Evolutionary conservation across 2,113 vertebrate genomes (phyloP), one percentile per base, ranked within the genome.

Genomic region (Ptyas mucosa): DNA sequence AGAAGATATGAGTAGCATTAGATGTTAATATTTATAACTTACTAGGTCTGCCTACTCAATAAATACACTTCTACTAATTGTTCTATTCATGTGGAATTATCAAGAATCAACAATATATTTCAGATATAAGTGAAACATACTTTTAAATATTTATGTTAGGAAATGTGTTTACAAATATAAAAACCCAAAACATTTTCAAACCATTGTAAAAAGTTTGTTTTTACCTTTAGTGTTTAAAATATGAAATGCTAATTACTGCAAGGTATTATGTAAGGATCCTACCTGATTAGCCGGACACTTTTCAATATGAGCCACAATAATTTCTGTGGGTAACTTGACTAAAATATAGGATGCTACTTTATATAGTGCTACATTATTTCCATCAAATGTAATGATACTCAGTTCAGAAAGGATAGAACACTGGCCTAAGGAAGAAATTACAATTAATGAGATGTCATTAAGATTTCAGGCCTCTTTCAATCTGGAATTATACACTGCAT

Each of bases 361-460:
- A 93, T 99, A 99, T 58, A 99, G 96, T 29, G 99, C 99, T 89
- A 99, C 98, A 34, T 98, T 99, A 96, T 99, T 99, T 93, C 99
- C 99, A 95, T 99, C 99, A 90, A 99, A 99, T 0, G 99, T 99
- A 93, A 99, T 99, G 85, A 99, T 97, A 24, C 99, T 99, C 92
- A 99, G 96, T 95, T 99, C 99, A 91, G 99, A 99, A 95, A 99
- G 98, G 92, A 99, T 97, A 52, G 99, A 99, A 96, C 99, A 99
- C 29, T 99, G 98, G 96, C 99, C 99, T 99, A 95, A 85, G 91
- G 96, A 94, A 96, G 11, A 94, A 91, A 43, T 86, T 91, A 53
- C 34, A 95, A 92, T 96, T 96, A 96, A 95, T 95, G 90, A 95
- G 14, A 26, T 95, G 61, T 23, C 93, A 93, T 26, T 94, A 92